phyloP scores from a whole-genome alignment of 2,888 invertebrate genomes.

The Cheilosia variabilis region DNA sequence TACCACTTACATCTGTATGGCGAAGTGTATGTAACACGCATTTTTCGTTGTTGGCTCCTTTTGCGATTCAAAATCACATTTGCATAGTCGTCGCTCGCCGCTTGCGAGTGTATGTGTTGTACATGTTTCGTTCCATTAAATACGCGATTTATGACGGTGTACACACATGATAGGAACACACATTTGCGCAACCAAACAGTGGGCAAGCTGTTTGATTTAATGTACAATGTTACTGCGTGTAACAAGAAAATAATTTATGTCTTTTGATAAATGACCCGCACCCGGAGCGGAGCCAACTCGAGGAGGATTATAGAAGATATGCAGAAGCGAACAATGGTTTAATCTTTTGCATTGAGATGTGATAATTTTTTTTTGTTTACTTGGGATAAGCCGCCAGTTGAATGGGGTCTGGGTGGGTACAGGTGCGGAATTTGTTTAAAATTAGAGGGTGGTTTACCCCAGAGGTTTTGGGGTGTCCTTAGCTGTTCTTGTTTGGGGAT shows the following conservation, averaged over 20 bases:
- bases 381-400: conserved; percentile 31
- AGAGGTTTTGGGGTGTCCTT: neutral
- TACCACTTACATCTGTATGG: conserved; percentile 43
- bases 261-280: conserved; percentile 68
- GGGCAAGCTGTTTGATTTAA: conserved; percentile 74
- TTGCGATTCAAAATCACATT: conserved; percentile 37
- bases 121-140: conserved; percentile 57
- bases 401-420: neutral
- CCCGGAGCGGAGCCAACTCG: neutral
- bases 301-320: neutral
- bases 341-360: conserved; percentile 14
- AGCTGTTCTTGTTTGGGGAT: too few relatives aligned
- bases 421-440: neutral
- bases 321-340: conserved; percentile 10
- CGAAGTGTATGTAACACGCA: conserved; percentile 19
- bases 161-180: conserved; percentile 52
- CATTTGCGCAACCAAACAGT: conserved; percentile 57
- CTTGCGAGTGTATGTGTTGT: conserved; percentile 19
- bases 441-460: neutral
- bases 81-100: conserved; percentile 49
- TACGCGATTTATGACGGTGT: conserved; percentile 63
- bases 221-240: conserved; percentile 32
- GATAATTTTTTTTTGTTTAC: conserved; percentile 3
- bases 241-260: conserved; percentile 73
- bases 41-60: conserved; percentile 14